Conservation (phyloP, 2,797 vertebrate species). For the Borostomias antarcticus region DNA sequence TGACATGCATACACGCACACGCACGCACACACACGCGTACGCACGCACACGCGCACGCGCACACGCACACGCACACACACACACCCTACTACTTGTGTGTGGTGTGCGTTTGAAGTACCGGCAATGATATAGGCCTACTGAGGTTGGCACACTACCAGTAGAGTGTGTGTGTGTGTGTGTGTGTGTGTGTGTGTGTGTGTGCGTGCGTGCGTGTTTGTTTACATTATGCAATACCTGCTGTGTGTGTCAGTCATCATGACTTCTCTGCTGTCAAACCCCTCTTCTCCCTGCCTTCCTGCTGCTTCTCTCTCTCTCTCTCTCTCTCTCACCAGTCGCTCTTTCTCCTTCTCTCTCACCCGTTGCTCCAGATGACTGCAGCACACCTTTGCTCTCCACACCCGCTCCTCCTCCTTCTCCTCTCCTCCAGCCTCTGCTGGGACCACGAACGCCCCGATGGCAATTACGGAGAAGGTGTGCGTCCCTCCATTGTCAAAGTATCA, state of each 20-base stretch:
- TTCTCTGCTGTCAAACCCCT: not conserved
- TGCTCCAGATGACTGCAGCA: too few relatives aligned
- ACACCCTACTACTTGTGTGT: not conserved
- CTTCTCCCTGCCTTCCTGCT: not conserved
- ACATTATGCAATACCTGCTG: constrained; percentile 42
- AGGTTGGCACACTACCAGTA: constrained; percentile 44
- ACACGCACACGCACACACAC: constrained; percentile 12
- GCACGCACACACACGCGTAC: constrained; percentile 9
- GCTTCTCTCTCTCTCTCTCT: not conserved
- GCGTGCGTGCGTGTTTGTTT: constrained; percentile 4
- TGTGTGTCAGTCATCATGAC: too few relatives aligned
- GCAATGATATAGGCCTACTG: constrained; percentile 11
- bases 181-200: constrained; percentile 20
- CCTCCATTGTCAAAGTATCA: not conserved
- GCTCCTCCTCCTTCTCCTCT: not conserved
- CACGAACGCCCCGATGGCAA: too few relatives aligned
- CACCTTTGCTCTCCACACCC: too few relatives aligned
- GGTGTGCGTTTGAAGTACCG: too few relatives aligned
- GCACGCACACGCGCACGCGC: constrained; percentile 2
- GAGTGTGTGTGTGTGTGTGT: constrained; percentile 28
- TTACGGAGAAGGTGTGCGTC: too few relatives aligned
- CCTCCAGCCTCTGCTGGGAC: not conserved
- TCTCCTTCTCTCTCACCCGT: not conserved
- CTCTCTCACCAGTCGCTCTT: not conserved
- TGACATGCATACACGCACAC: constrained; percentile 32